Conservation (phyloP, 2,888 invertebrate genomes). For the Drosophila koepferae region DNA sequence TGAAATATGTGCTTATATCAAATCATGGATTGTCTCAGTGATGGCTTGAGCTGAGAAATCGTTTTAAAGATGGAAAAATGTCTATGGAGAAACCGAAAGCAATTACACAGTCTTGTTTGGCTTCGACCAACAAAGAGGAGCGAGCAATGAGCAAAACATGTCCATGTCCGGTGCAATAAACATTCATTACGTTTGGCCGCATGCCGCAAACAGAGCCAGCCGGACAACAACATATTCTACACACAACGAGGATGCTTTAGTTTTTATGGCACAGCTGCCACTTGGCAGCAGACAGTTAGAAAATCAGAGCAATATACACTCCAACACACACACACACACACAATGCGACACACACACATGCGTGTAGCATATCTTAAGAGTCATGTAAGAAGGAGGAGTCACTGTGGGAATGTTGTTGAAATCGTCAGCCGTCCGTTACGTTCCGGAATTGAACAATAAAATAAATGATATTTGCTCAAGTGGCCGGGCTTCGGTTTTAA, state of each 20-base stretch:
- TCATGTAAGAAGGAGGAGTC: constrained; percentile 53
- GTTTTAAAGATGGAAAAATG: constrained; percentile 42
- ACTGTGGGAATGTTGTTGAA: constrained; percentile 55
- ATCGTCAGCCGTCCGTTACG: constrained; percentile 60
- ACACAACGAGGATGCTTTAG: constrained; percentile 48
- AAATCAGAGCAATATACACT: constrained; percentile 66
- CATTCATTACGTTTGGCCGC: constrained; percentile 77
- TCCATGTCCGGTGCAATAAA: constrained; percentile 79
- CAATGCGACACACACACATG: constrained; percentile 1
- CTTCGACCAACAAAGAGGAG: constrained; percentile 59
- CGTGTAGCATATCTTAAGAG: constrained; percentile 37
- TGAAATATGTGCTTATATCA: neutral
- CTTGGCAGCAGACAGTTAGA: constrained; percentile 68
- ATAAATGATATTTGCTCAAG: constrained; percentile 81
- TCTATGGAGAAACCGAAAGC: constrained; percentile 62
- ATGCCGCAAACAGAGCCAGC: constrained; percentile 76
- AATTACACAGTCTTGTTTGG: constrained; percentile 70
- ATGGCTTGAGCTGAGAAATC: constrained; percentile 37
- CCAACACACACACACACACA: constrained; percentile 18
- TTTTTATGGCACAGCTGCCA: constrained; percentile 78
- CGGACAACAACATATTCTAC: constrained; percentile 44
- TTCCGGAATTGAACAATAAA: constrained; percentile 79
- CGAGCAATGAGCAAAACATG: constrained; percentile 68
- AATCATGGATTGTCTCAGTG: neutral
- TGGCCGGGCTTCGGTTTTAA: constrained; percentile 70